These are phyloP conservation scores for Bombyx mori DNA, from an alignment of 1,140 invertebrate species.

Conservation along the genomic window DNA sequence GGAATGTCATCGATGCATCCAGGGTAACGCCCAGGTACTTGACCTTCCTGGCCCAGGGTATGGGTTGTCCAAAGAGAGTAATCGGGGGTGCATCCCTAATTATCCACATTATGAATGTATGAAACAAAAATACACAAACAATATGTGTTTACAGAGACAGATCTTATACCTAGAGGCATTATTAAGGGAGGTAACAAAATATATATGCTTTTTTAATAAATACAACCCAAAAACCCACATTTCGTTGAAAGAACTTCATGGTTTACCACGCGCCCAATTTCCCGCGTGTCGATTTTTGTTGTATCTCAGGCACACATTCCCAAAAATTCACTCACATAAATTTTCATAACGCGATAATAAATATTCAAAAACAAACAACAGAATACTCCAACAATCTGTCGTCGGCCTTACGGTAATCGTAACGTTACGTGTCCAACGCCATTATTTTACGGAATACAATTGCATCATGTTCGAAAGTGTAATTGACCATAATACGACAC, in stretches of 20 bases:
- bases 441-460: conserved; percentile 37
- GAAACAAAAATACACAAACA: too few species aligned
- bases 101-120: too few species aligned
- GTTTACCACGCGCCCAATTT: neutral
- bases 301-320: too few species aligned
- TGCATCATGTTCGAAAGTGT: conserved; percentile 57
- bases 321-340: neutral
- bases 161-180: too few species aligned
- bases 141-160: too few species aligned
- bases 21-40: too few species aligned
- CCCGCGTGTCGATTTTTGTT: neutral
- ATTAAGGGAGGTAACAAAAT: too few species aligned
- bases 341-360: neutral
- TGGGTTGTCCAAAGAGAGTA: too few species aligned
- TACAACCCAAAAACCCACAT: neutral
- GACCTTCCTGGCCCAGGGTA: too few species aligned
- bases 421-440: conserved; percentile 25
- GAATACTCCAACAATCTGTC: conserved; percentile 4
- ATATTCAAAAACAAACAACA: neutral
- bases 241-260: neutral
- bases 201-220: neutral
- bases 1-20: too few species aligned
- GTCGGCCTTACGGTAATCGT: conserved; percentile 6
- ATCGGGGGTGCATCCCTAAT: too few species aligned
- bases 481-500: conserved; percentile 35